Conservation (phyloP, 2,797 vertebrate species). For the Hippopotamyrus pictus region DNA sequence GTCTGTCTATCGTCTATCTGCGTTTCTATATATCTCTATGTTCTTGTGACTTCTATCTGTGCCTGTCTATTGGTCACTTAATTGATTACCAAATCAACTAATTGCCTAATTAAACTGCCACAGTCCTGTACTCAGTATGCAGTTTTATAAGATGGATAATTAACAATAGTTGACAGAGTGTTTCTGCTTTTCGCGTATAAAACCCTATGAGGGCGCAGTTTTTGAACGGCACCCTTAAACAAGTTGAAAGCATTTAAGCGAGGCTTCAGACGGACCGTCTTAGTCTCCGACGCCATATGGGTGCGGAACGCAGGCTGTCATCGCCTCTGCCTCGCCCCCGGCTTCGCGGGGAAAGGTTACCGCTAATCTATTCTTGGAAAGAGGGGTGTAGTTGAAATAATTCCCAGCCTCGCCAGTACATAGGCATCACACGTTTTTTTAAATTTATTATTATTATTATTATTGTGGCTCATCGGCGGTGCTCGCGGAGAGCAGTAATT, state of each 20-base stretch:
- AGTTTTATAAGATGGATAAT: neutral
- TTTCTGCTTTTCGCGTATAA: neutral
- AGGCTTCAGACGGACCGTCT: slow-evolving; percentile 8
- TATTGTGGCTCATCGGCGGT: slow-evolving; percentile 56
- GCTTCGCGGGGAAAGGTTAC: slow-evolving; percentile 57
- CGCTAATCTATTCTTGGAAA: slow-evolving; percentile 58
- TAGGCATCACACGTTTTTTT: slow-evolving; percentile 39
- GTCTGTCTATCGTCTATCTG: neutral
- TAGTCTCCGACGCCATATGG: slow-evolving; percentile 68
- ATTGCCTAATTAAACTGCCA: neutral
- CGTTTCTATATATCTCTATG: neutral
- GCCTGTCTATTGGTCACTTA: neutral
- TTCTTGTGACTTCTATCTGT: neutral
- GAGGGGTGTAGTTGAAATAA: slow-evolving; percentile 33
- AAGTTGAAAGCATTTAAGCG: neutral
- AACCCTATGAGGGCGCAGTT: neutral
- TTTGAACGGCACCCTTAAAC: neutral
- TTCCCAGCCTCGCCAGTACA: slow-evolving; percentile 41
- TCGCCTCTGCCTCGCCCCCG: slow-evolving; percentile 68
- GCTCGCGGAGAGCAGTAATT: slow-evolving; percentile 66
- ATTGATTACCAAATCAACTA: neutral
- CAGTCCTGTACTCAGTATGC: neutral
- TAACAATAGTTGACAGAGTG: neutral
- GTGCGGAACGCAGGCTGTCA: slow-evolving; percentile 68
- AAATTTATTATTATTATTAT: slow-evolving; percentile 1